Percentiles rank a stretch among this genome's conserved stretches.
Conservation (phyloP, 53 echinoderm and acorn worm species). For the Arbacia lixula region DNA sequence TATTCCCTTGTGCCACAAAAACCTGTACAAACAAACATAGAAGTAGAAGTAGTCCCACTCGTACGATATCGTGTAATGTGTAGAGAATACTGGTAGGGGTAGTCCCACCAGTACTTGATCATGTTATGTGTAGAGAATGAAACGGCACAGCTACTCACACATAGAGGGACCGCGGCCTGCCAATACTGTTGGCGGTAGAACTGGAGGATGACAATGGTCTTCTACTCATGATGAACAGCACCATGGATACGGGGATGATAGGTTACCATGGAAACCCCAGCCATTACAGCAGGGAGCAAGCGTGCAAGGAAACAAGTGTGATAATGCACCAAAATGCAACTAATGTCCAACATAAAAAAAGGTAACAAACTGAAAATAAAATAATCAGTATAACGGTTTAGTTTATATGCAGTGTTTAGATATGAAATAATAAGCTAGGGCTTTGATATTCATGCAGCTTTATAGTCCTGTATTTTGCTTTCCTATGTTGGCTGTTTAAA, state of each 20-base stretch:
- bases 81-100: too few relatives aligned
- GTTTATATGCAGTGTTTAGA: not conserved
- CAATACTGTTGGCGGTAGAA: conserved; percentile 61
- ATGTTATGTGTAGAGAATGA: too few relatives aligned
- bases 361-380: not conserved
- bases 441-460: too few relatives aligned
- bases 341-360: conserved; percentile 23
- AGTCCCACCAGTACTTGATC: too few relatives aligned
- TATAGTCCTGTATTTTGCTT: too few relatives aligned
- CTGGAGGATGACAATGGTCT: conserved; percentile 64
- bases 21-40: too few relatives aligned
- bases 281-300: conserved; percentile 13
- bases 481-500: too few relatives aligned
- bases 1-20: too few relatives aligned
- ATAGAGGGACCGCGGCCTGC: conserved; percentile 71
- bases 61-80: too few relatives aligned
- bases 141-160: too few relatives aligned
- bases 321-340: conserved; percentile 45
- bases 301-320: conserved; percentile 25
- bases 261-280: conserved; percentile 41
- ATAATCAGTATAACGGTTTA: not conserved
- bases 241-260: not conserved
- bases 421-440: too few relatives aligned
- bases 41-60: too few relatives aligned
- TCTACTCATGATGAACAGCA: conserved; percentile 3